Conservation (phyloP, 23 tunicate species). For the Oikopleura vanhoeffeni region DNA sequence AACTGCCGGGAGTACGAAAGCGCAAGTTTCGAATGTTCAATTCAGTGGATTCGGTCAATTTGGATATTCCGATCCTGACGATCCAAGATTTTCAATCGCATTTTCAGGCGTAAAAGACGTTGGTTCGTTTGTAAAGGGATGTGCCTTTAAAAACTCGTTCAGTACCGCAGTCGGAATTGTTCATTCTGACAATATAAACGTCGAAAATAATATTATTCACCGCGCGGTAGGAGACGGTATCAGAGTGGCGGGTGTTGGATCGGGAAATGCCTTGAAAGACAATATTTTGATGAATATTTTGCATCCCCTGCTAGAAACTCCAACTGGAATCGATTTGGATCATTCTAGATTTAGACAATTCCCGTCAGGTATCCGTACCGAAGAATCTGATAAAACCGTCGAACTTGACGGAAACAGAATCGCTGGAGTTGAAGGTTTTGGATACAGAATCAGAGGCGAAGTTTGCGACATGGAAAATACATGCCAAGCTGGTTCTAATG, state of each 20-base stretch:
- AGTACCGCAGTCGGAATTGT: slow-evolving; percentile 34
- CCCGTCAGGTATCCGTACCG: neutral
- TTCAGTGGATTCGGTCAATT: slow-evolving; percentile 65
- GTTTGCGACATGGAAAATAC: neutral
- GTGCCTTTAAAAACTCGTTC: slow-evolving; percentile 37
- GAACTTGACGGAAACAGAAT: neutral
- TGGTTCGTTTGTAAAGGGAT: slow-evolving; percentile 21
- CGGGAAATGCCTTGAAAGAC: neutral
- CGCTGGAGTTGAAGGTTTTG: slow-evolving; percentile 11
- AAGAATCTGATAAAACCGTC: neutral
- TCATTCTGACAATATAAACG: slow-evolving; percentile 14
- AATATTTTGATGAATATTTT: neutral
- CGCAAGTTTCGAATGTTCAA: slow-evolving; percentile 29
- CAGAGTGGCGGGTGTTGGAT: slow-evolving; percentile 1
- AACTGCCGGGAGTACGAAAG: neutral
- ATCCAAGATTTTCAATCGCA: slow-evolving; percentile 51
- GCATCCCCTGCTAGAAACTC: neutral
- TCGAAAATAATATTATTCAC: slow-evolving; percentile 27
- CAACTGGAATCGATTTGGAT: neutral
- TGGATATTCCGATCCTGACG: slow-evolving; percentile 56
- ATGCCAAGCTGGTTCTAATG: neutral
- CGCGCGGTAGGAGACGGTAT: slow-evolving; percentile 49
- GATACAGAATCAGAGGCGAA: neutral
- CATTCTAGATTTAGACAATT: neutral
- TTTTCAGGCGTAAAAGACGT: slow-evolving; percentile 17